phyloP scores from a whole-genome alignment of 1,140 invertebrate genomes.

The Phortica variegata region DNA sequence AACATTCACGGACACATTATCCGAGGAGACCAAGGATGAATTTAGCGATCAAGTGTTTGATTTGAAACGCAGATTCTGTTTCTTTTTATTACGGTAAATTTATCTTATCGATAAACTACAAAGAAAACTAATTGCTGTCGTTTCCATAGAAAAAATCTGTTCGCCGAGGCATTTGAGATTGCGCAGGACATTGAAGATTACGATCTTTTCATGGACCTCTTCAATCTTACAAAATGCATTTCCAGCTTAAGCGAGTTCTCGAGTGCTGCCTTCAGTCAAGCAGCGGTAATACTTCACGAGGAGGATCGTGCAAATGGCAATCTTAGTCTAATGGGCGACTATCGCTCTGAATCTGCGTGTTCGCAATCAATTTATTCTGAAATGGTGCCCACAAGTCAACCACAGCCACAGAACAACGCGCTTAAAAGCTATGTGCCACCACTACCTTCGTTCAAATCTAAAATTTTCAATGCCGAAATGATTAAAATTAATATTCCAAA shows the following conservation, averaged over 20 bases:
- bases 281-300: constrained; percentile 64
- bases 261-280: constrained; percentile 72
- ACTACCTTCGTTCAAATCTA: constrained; percentile 49
- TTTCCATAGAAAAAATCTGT: constrained; percentile 67
- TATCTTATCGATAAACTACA: neutral
- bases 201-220: constrained; percentile 82
- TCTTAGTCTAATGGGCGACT: constrained; percentile 60
- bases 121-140: neutral
- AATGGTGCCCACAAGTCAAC: constrained; percentile 3
- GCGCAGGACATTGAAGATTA: constrained; percentile 81
- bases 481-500: constrained; percentile 56
- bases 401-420: constrained; percentile 51
- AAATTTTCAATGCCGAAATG: constrained; percentile 51
- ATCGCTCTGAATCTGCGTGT: constrained; percentile 54
- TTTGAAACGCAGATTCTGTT: constrained; percentile 76
- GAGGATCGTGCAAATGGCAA: constrained; percentile 57
- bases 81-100: constrained; percentile 70
- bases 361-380: constrained; percentile 62
- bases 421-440: constrained; percentile 53
- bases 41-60: constrained; percentile 72
- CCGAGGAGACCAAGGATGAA: constrained; percentile 69
- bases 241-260: constrained; percentile 69
- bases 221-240: constrained; percentile 72
- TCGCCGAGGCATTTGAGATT: constrained; percentile 83
- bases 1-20: constrained; percentile 67